A percentile compares a stretch with the other conserved stretches of the same genome.
Evolutionary conservation across 2,113 vertebrate genomes (phyloP).

Genomic region (Lampris incognitus): DNA sequence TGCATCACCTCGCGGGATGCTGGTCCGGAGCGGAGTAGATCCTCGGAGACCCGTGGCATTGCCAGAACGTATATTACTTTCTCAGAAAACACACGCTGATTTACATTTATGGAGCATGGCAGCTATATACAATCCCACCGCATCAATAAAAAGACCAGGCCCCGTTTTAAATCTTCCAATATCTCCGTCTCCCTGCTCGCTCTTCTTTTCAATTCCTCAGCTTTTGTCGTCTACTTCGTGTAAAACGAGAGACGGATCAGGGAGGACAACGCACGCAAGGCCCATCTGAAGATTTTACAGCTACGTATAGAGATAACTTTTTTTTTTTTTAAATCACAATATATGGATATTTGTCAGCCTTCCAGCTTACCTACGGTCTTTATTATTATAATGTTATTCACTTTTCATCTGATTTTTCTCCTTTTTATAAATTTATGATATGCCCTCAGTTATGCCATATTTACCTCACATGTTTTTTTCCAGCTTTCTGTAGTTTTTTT

Average conservation of each 20-base stretch:
- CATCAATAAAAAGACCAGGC: slow-evolving; percentile 69
- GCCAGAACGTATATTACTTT: slow-evolving; percentile 60
- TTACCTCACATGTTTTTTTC: slow-evolving; percentile 38
- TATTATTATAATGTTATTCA: slow-evolving; percentile 28
- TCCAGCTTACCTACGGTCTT: slow-evolving; percentile 14
- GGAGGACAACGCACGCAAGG: neutral
- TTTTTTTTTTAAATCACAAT: slow-evolving; percentile 5
- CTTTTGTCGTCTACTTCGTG: slow-evolving; percentile 19
- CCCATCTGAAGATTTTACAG: neutral
- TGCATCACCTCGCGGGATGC: slow-evolving; percentile 61
- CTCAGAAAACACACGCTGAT: slow-evolving; percentile 71
- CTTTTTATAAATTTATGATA: slow-evolving; percentile 42
- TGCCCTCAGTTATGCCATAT: slow-evolving; percentile 38
- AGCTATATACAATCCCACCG: slow-evolving; percentile 68
- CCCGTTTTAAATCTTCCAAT: slow-evolving; percentile 60
- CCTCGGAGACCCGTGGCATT: slow-evolving; percentile 64
- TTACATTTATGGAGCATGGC: slow-evolving; percentile 77
- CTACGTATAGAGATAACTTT: neutral
- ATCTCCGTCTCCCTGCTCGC: slow-evolving; percentile 27
- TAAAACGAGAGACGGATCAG: slow-evolving; percentile 29
- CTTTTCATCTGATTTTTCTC: slow-evolving; percentile 16
- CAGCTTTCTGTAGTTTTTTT: slow-evolving; percentile 20
- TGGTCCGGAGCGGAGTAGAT: slow-evolving; percentile 25
- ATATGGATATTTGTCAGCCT: slow-evolving; percentile 28
- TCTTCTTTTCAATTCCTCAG: slow-evolving; percentile 29